Evolutionary conservation across 2,113 vertebrate species (phyloP), one percentile per base, ranked within the genome.

Genomic region (Ornithorhynchus anatinus): DNA sequence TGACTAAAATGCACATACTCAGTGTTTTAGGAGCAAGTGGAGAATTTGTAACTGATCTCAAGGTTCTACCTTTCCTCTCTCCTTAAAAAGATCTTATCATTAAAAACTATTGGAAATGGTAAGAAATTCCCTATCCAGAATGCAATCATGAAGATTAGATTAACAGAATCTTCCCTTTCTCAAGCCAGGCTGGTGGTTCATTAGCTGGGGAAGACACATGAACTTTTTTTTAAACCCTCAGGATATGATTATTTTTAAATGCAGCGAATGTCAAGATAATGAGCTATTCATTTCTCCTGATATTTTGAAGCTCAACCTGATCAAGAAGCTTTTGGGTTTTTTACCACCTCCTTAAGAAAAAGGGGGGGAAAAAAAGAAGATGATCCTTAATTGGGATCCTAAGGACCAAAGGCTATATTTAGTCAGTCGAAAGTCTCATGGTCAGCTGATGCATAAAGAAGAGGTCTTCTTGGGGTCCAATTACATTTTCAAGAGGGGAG

Each of bases 211-310:
- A 81, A 51, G 73, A 71, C 64, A 43, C 25, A 23, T 7, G 53
- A 8, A 60, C 15, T 71, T 56, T 72, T 39, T 52, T 66, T 52
- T 75, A 48, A 48, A 48, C 57, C 67, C 38, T 52, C 65, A 80
- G 60, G 57, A 77, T 68, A 75, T 66, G 57, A 64, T 73, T 87
- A 52, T 78, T 79, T 81, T 74, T 69, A 45, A 84, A 80, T 53
- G 45, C 39, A 69, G 67, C 51, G 48, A 87, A 82, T 69, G 82
- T 31, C 75, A 75, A 11, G 2, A 62, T 62, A 88, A 74, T 36
- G 38, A 44, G 7, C 31, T 79, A 2, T 77, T 69, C 68, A 43
- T 23, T 63, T 79, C 64, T 69, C 58, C 63, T 61, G 54, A 80
- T 66, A 2, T 75, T 80, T 37, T 61, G 31, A 61, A 84, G 51